Evolutionary conservation across 2,797 vertebrate species (phyloP).

Genomic region (Iguana delicatissima): DNA sequence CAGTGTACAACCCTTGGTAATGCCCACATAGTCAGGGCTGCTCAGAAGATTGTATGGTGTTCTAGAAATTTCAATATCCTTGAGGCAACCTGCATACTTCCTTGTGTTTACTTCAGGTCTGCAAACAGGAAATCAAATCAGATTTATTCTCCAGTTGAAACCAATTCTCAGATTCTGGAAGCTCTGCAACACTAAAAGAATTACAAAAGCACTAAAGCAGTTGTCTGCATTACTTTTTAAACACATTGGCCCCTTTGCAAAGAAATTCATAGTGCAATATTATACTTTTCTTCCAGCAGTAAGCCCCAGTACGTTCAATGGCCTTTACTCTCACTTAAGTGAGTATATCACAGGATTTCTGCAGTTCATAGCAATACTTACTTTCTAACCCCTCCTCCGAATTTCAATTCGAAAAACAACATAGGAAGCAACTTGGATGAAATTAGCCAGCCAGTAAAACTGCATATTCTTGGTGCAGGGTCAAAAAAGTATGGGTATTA

Average conservation of each 20-base stretch:
- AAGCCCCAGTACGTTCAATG: neutral
- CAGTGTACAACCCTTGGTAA: slow-evolving; percentile 92
- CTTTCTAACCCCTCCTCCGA: neutral
- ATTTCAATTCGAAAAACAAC: neutral
- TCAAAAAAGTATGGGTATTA: neutral
- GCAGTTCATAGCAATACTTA: neutral
- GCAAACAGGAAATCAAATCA: slow-evolving; percentile 58
- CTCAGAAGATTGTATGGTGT: slow-evolving; percentile 95
- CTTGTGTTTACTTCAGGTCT: slow-evolving; percentile 93
- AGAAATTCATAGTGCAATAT: neutral
- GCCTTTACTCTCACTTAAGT: neutral
- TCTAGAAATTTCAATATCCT: slow-evolving; percentile 96
- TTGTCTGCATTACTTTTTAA: slow-evolving; percentile 18
- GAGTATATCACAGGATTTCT: neutral
- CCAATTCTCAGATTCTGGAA: neutral
- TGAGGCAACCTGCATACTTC: slow-evolving; percentile 92
- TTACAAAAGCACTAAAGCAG: neutral
- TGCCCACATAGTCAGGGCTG: slow-evolving; percentile 93
- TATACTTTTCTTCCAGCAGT: neutral
- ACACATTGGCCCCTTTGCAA: neutral
- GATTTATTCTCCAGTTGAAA: slow-evolving; percentile 27
- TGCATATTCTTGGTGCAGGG: neutral
- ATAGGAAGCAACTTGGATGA: neutral
- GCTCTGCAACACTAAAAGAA: neutral
- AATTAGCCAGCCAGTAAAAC: neutral